A percentile compares a stretch with the other conserved stretches of the same genome.
Conservation (phyloP, 1,140 invertebrate genomes). For the Cotesia typhae region DNA sequence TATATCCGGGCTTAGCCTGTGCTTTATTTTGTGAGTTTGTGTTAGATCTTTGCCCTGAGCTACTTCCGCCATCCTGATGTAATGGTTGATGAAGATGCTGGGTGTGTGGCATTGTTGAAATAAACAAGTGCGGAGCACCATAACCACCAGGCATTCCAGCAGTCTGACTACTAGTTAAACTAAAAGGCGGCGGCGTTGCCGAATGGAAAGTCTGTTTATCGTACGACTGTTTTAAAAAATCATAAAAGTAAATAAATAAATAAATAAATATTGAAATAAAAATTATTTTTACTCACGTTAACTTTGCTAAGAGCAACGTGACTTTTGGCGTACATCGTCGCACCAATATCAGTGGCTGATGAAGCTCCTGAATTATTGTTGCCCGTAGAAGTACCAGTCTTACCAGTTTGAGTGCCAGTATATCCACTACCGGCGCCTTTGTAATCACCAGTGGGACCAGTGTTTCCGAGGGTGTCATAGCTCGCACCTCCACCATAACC, state of each 20-base stretch:
- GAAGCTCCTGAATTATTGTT: conserved; percentile 67
- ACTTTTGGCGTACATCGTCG: conserved; percentile 77
- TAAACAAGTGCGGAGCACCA: conserved; percentile 74
- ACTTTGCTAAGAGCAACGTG: conserved; percentile 79
- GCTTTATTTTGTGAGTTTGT: conserved; percentile 75
- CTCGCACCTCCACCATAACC: conserved; percentile 71
- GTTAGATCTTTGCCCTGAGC: conserved; percentile 74
- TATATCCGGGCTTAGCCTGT: conserved; percentile 73
- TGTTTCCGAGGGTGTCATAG: conserved; percentile 72
- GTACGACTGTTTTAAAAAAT: conserved; percentile 71
- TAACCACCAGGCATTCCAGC: conserved; percentile 76
- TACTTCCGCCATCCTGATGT: conserved; percentile 76
- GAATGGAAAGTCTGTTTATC: conserved; percentile 87
- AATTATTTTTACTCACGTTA: conserved; percentile 67
- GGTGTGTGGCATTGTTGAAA: conserved; percentile 72
- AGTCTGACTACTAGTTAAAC: conserved; percentile 76
- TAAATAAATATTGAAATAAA: conserved; percentile 19
- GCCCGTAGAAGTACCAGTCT: conserved; percentile 59
- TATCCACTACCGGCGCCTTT: conserved; percentile 60
- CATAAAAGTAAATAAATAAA: too few relatives aligned
- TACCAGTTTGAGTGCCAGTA: conserved; percentile 64
- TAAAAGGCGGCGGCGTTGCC: conserved; percentile 83
- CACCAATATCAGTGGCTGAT: conserved; percentile 71
- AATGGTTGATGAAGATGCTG: conserved; percentile 79
- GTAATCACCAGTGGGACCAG: conserved; percentile 64